Evolutionary conservation across 1,140 invertebrate species (phyloP).

Genomic region (Sogatella furcifera): DNA sequence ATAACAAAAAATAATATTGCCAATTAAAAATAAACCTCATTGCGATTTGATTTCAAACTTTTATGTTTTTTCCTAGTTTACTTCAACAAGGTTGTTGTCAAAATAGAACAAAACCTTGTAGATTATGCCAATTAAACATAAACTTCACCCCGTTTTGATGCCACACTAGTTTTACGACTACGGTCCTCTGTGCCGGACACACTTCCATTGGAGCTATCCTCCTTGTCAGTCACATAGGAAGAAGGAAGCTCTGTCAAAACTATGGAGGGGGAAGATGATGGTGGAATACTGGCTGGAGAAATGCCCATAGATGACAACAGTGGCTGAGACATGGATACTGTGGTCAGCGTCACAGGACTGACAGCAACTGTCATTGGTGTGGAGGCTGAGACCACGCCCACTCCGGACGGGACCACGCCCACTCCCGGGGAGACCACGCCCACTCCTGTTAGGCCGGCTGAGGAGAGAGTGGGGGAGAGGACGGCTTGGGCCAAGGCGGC

Average conservation of each 20-base stretch:
- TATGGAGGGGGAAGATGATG: slow-evolving; percentile 22
- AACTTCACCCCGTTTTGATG: slow-evolving; percentile 39
- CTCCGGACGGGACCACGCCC: slow-evolving; percentile 31
- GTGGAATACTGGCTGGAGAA: slow-evolving; percentile 22
- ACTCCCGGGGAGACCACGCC: slow-evolving; percentile 33
- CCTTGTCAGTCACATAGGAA: slow-evolving; percentile 30
- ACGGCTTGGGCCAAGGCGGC: slow-evolving; percentile 57
- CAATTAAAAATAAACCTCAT: too few relatives aligned
- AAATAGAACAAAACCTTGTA: too few relatives aligned
- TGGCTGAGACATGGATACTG: slow-evolving; percentile 34
- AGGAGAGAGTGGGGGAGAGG: slow-evolving; percentile 43
- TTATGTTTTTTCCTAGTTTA: too few relatives aligned
- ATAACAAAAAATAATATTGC: too few relatives aligned
- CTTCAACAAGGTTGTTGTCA: too few relatives aligned
- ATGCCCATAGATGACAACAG: slow-evolving; percentile 32
- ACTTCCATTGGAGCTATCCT: slow-evolving; percentile 26
- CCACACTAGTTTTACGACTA: slow-evolving; percentile 33
- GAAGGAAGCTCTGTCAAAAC: slow-evolving; percentile 21
- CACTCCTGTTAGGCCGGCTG: slow-evolving; percentile 44
- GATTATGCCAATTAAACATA: slow-evolving; percentile 32
- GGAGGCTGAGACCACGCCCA: slow-evolving; percentile 29
- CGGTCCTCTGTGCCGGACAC: slow-evolving; percentile 33
- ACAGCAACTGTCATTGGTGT: slow-evolving; percentile 36
- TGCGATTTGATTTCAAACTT: too few relatives aligned
- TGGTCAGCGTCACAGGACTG: slow-evolving; percentile 29